Percentiles rank a stretch among this genome's conserved stretches.
Conservation (phyloP, 2,113 vertebrate genomes). For the Turdus rufiventris region DNA sequence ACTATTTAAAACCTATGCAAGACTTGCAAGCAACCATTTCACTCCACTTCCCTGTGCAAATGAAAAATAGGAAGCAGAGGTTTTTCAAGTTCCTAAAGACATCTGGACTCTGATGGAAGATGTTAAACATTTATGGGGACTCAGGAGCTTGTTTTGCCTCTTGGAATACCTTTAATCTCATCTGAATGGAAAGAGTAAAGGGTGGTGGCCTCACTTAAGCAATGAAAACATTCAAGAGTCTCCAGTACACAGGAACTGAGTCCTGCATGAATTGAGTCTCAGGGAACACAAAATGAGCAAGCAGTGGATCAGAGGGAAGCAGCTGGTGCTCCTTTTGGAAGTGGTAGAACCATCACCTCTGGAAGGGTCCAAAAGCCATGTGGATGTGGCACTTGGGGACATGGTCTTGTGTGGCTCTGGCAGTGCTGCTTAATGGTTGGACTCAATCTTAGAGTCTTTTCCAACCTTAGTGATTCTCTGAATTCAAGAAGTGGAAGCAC, state of each 20-base stretch:
- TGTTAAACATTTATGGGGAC: neutral
- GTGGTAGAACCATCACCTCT: neutral
- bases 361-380: neutral
- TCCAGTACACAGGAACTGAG: neutral
- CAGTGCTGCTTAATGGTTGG: neutral
- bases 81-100: neutral
- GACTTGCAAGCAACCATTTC: neutral
- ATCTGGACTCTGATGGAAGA: neutral
- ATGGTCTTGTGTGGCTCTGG: neutral
- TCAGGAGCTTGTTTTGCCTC: neutral
- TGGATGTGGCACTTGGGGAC: neutral
- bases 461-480: neutral
- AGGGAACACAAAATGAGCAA: neutral
- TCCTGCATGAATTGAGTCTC: neutral
- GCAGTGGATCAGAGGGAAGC: neutral
- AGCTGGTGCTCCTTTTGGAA: neutral
- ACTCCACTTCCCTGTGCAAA: neutral
- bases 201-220: neutral
- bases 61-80: neutral
- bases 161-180: neutral
- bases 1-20: neutral
- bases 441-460: neutral
- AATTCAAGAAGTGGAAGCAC: neutral
- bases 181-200: neutral
- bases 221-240: neutral